A percentile compares a stretch with the other conserved stretches of the same genome.
Conservation (phyloP, 2,113 vertebrate genomes). For the Tapirus terrestris region DNA sequence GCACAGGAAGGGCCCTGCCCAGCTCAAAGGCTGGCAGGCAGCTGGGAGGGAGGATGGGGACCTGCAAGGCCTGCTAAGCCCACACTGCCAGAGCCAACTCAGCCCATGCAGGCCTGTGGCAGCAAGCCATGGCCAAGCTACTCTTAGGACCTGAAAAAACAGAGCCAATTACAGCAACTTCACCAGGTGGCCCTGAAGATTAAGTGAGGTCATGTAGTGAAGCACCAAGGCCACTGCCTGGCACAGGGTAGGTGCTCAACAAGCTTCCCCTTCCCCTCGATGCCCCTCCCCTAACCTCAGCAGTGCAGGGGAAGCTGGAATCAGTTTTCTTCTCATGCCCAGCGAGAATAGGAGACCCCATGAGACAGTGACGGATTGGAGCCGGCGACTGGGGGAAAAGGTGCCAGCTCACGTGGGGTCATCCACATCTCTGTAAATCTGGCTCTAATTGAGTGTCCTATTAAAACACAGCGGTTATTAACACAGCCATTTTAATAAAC, state of each 20-base stretch:
- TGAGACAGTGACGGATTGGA: neutral
- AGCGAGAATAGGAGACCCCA: neutral
- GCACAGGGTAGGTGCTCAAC: neutral
- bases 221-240: no score
- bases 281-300: neutral
- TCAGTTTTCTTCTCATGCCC: no score
- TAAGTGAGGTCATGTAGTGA: accelerated
- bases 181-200: neutral
- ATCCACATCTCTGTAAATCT: neutral
- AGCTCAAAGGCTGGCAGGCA: neutral
- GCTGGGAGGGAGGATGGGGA: neutral
- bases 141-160: neutral
- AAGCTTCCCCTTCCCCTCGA: neutral
- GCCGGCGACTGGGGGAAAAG: neutral
- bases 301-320: neutral
- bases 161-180: neutral
- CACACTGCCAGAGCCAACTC: neutral
- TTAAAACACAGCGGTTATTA: neutral
- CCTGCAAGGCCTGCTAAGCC: neutral
- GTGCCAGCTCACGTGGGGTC: neutral
- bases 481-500: neutral
- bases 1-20: neutral
- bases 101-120: no score
- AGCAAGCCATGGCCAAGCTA: accelerated
- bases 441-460: slow-evolving; percentile 13